A percentile compares a stretch with the other conserved stretches of the same genome.
These are phyloP conservation scores for Muscina levida DNA, from an alignment of 2,888 invertebrate species.

Conservation along the genomic window DNA sequence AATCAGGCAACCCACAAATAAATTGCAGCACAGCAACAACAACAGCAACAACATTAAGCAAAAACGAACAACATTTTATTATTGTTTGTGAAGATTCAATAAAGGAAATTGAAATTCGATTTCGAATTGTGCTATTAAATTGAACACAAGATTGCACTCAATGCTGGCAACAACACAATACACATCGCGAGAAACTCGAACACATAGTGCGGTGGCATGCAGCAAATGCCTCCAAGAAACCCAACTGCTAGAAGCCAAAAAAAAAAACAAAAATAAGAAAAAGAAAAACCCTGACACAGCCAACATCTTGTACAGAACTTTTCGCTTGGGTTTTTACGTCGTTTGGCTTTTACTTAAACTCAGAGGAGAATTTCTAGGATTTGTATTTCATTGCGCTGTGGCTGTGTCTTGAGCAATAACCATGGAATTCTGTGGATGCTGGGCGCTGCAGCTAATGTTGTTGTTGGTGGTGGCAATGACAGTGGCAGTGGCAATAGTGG, in stretches of 20 bases:
- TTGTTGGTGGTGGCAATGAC: slow-evolving; percentile 19
- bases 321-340: background rate
- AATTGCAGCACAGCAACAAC: background rate
- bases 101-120: slow-evolving; percentile 70
- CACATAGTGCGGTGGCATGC: slow-evolving; percentile 51
- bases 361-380: slow-evolving; percentile 4
- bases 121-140: slow-evolving; percentile 70
- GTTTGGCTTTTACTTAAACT: background rate
- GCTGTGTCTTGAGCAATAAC: slow-evolving; percentile 49
- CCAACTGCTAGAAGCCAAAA: background rate
- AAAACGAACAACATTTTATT: slow-evolving; percentile 26
- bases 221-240: slow-evolving; percentile 7
- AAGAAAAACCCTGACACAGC: no score
- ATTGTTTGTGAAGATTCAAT: slow-evolving; percentile 59
- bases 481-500: slow-evolving; percentile 38
- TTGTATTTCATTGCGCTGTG: slow-evolving; percentile 4
- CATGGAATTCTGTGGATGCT: slow-evolving; percentile 23
- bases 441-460: background rate
- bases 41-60: slow-evolving; percentile 12
- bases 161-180: slow-evolving; percentile 38
- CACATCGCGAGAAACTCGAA: slow-evolving; percentile 36
- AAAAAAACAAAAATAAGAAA: background rate
- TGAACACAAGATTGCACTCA: slow-evolving; percentile 72
- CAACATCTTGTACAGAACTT: no score
- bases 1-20: slow-evolving; percentile 32